A percentile compares a stretch with the other conserved stretches of the same genome.
These are phyloP conservation scores for Oncorhynchus mykiss DNA, from an alignment of 2,113 vertebrate species.

Conservation along the genomic window DNA sequence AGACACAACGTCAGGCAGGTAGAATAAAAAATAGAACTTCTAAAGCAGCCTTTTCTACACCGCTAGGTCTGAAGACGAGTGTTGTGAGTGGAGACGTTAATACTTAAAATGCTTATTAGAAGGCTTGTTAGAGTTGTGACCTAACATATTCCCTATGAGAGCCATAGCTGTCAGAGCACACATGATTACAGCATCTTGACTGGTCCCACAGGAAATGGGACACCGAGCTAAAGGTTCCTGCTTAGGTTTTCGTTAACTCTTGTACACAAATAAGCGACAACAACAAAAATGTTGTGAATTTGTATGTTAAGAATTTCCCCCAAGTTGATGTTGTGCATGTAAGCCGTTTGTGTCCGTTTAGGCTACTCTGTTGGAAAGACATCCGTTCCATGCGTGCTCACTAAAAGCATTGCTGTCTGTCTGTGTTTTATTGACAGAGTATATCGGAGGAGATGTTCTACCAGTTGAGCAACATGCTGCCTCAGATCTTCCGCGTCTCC, in stretches of 20 bases:
- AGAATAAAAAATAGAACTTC: too few species aligned
- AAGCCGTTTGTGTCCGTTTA: neutral
- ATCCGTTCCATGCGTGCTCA: neutral
- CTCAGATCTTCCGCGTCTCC: constrained; percentile 97
- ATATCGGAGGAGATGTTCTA: constrained; percentile 99
- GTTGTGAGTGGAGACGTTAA: constrained; percentile 32
- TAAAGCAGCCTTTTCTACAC: too few species aligned
- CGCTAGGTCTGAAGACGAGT: constrained; percentile 9
- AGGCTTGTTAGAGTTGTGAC: constrained; percentile 1
- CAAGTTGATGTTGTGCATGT: neutral
- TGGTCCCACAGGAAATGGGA: constrained; percentile 22
- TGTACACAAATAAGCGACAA: constrained; percentile 7
- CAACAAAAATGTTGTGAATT: neutral
- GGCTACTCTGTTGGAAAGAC: neutral
- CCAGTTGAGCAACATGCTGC: constrained; percentile 97
- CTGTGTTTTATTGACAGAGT: constrained; percentile 74
- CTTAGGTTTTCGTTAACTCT: constrained; percentile 10
- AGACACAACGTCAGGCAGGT: neutral
- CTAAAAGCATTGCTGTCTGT: constrained; percentile 24
- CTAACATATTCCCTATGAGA: constrained; percentile 1
- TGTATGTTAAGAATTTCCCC: neutral
- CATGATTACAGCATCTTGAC: constrained; percentile 32
- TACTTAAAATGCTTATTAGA: constrained; percentile 58
- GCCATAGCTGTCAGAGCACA: constrained; percentile 34
- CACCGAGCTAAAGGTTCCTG: neutral